These are phyloP conservation scores for Chondrilla cf. caribensis DNA, from an alignment of 37 sponge, comb jelly and placozoan genomes.

Conservation along the genomic window DNA sequence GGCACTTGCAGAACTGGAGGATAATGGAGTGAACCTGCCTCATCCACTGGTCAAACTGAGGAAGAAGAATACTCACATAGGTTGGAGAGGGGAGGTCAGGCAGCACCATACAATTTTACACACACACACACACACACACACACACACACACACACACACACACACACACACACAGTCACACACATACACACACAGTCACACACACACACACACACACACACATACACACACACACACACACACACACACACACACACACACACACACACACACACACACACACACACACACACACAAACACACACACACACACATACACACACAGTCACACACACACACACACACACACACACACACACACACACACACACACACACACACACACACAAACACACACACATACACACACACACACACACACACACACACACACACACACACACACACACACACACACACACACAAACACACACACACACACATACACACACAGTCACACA, in stretches of 20 bases:
- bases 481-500: constrained; percentile 4
- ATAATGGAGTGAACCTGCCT: constrained; percentile 16
- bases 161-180: no score
- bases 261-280: no score
- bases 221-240: no score
- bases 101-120: no score
- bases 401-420: constrained; percentile 18
- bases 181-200: no score
- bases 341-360: not conserved
- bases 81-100: not conserved
- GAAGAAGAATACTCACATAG: not conserved
- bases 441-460: constrained; percentile 12
- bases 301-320: not conserved
- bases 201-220: no score
- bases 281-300: not conserved
- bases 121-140: not conserved
- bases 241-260: no score
- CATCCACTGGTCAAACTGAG: constrained; percentile 45
- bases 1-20: constrained; percentile 37
- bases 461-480: constrained; percentile 22
- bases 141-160: not conserved
- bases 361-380: not conserved
- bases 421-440: constrained; percentile 12
- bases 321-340: not conserved
- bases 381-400: not conserved